These are phyloP conservation scores for Ormyrus nitidulus DNA, from an alignment of 2,888 invertebrate genomes.

Conservation along the genomic window DNA sequence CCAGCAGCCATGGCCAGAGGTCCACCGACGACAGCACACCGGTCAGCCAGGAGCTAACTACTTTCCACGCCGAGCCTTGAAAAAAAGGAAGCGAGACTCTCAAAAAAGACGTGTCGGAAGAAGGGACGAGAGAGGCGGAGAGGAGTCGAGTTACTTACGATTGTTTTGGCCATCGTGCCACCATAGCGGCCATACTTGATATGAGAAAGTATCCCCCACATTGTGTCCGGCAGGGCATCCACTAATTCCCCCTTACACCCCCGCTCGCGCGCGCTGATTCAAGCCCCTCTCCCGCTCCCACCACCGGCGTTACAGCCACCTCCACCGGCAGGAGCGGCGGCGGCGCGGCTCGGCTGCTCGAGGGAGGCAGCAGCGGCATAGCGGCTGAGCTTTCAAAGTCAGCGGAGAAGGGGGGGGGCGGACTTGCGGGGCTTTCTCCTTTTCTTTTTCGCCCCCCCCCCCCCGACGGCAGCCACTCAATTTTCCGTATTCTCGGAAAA, in stretches of 20 bases:
- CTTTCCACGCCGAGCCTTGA: no score
- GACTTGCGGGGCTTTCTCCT: background rate
- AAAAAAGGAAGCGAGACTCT: no score
- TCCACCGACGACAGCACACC: no score
- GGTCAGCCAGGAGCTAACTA: no score
- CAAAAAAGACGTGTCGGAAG: background rate
- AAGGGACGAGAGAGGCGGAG: conserved; percentile 13
- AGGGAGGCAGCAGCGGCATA: background rate
- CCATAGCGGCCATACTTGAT: conserved; percentile 76
- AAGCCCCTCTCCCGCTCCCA: conserved; percentile 65
- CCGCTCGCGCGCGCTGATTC: conserved; percentile 66
- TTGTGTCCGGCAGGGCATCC: conserved; percentile 73
- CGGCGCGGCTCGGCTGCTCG: background rate
- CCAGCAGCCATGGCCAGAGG: no score
- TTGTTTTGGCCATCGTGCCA: conserved; percentile 75
- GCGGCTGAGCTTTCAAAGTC: conserved; percentile 67
- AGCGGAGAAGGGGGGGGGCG: conserved; percentile 53
- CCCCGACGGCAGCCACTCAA: conserved; percentile 38
- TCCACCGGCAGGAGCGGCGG: no score
- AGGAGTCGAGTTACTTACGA: conserved; percentile 69
- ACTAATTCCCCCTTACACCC: conserved; percentile 73
- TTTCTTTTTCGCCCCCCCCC: background rate
- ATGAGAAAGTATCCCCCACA: conserved; percentile 74
- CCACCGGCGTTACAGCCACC: background rate
- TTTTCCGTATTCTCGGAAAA: conserved; percentile 47